phyloP scores from a whole-genome alignment of 2,113 vertebrate species.

The Etheostoma spectabile region DNA sequence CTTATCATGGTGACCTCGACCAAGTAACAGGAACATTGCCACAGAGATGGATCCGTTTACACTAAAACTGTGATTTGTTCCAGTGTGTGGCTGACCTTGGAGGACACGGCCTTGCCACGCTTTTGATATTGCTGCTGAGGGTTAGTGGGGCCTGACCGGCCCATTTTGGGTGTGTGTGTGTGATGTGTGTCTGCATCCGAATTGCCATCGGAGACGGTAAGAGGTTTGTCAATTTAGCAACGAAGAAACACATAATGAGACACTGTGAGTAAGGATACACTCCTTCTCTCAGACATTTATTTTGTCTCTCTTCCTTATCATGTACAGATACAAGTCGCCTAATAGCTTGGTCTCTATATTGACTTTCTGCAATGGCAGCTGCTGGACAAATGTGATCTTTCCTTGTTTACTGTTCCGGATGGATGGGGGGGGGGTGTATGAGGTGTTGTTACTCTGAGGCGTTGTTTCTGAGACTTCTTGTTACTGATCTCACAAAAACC shows the following conservation, averaged over 20 bases:
- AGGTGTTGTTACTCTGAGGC: slow-evolving; percentile 15
- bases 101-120: slow-evolving; percentile 13
- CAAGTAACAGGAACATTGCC: slow-evolving; percentile 10
- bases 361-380: slow-evolving; percentile 7
- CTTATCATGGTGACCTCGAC: slow-evolving; percentile 49
- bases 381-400: slow-evolving; percentile 3
- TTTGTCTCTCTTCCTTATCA: not conserved
- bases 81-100: slow-evolving; percentile 41
- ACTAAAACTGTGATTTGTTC: slow-evolving; percentile 51
- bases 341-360: not conserved
- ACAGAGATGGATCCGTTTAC: slow-evolving; percentile 70
- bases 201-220: slow-evolving; percentile 19
- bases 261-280: not conserved
- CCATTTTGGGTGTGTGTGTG: not conserved
- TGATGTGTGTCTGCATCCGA: slow-evolving; percentile 12
- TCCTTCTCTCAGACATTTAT: not conserved
- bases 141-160: slow-evolving; percentile 24
- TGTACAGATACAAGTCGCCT: slow-evolving; percentile 19
- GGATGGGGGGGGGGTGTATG: not conserved
- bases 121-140: slow-evolving; percentile 32
- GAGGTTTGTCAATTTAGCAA: slow-evolving; percentile 32
- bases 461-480: slow-evolving; percentile 28
- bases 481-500: slow-evolving; percentile 48
- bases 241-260: not conserved
- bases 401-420: slow-evolving; percentile 6